Evolutionary conservation across 2,797 vertebrate species (phyloP).

Genomic region (Centroberyx gerrardi): DNA sequence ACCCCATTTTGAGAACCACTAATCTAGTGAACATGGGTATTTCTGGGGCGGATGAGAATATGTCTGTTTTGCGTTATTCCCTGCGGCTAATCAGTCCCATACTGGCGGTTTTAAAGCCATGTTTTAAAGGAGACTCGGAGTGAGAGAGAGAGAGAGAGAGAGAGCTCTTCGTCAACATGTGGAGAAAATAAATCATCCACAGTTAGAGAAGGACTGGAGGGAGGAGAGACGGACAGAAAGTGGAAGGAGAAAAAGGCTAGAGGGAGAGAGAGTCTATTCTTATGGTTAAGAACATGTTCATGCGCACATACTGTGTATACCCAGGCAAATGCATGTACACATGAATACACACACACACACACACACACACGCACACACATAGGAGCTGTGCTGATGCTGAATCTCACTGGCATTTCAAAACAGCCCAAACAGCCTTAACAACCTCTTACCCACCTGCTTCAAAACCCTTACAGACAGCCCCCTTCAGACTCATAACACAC

Average conservation of each 20-base stretch:
- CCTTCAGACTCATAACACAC: conserved; percentile 23
- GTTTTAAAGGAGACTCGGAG: conserved; percentile 24
- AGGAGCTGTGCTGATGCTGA: background rate
- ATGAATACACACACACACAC: background rate
- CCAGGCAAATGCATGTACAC: background rate
- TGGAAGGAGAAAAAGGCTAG: conserved; percentile 3
- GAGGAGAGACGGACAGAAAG: conserved; percentile 12
- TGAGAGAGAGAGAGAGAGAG: background rate
- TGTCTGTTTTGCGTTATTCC: conserved; percentile 54
- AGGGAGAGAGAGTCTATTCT: background rate
- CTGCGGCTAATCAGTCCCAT: conserved; percentile 43
- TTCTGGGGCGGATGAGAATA: background rate
- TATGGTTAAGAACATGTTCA: conserved; percentile 1
- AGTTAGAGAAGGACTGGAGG: background rate
- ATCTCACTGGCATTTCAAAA: conserved; percentile 30
- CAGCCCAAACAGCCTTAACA: conserved; percentile 4
- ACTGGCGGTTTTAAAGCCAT: conserved; percentile 21
- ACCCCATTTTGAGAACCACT: background rate
- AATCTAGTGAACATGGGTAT: background rate
- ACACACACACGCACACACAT: background rate
- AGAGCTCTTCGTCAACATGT: conserved; percentile 35
- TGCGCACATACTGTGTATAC: background rate
- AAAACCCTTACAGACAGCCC: conserved; percentile 18
- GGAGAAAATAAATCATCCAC: conserved; percentile 47
- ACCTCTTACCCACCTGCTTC: conserved; percentile 21